Evolutionary conservation across 2,797 vertebrate genomes (phyloP).

Genomic region (Gymnothorax reevesii): DNA sequence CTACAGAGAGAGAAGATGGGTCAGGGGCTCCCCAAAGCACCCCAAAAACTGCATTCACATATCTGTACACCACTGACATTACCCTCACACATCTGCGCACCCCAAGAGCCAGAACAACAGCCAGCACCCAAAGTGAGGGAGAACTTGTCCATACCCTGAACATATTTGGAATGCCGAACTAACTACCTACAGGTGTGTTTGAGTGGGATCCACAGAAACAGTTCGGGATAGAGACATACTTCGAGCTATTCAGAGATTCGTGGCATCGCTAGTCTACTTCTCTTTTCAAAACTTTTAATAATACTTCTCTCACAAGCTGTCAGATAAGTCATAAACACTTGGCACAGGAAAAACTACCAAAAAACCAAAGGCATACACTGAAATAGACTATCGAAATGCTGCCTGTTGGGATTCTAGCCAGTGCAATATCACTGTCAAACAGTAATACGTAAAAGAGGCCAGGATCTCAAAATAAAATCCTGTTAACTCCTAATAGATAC

Average conservation of each 20-base stretch:
- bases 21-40: background rate
- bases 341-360: too few species aligned
- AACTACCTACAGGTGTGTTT: too few species aligned
- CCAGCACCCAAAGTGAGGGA: too few species aligned
- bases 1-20: conserved; percentile 47
- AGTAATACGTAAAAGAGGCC: background rate
- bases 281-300: background rate
- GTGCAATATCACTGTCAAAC: background rate
- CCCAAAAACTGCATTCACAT: background rate
- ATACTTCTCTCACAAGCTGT: background rate
- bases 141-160: too few species aligned
- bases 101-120: too few species aligned
- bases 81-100: too few species aligned
- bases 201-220: too few species aligned
- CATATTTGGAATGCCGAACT: too few species aligned
- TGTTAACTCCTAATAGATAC: background rate
- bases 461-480: background rate
- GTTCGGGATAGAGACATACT: too few species aligned
- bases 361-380: background rate
- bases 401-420: background rate
- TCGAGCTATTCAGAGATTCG: too few species aligned
- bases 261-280: background rate
- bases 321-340: background rate
- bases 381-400: background rate
- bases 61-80: too few species aligned